These are phyloP conservation scores for Athetis lepigone DNA, from an alignment of 2,888 invertebrate species.

Conservation along the genomic window DNA sequence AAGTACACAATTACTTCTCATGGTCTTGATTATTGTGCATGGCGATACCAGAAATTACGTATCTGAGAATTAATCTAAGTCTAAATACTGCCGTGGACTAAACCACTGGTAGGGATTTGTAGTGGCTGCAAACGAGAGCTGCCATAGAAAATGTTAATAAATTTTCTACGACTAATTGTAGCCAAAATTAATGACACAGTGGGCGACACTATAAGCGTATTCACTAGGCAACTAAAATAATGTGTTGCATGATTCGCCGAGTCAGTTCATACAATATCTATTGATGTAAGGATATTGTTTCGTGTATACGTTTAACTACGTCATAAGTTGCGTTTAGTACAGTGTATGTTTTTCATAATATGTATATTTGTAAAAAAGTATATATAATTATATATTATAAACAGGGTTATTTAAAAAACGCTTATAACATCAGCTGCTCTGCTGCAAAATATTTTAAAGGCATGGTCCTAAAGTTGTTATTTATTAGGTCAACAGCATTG, in stretches of 20 bases:
- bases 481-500: no score
- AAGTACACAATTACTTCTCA: background rate
- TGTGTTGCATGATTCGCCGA: background rate
- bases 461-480: no score
- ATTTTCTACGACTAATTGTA: no score
- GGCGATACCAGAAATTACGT: constrained; percentile 16
- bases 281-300: background rate
- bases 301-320: constrained; percentile 22
- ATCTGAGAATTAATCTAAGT: constrained; percentile 16
- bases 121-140: background rate
- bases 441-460: no score
- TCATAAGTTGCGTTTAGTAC: constrained; percentile 38
- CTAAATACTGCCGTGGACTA: background rate
- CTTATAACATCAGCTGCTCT: no score
- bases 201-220: constrained; percentile 20
- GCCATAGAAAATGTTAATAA: no score
- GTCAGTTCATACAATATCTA: background rate
- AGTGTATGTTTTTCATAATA: constrained; percentile 18
- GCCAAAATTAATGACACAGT: background rate
- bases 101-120: no score
- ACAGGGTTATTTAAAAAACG: no score
- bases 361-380: no score
- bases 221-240: constrained; percentile 14
- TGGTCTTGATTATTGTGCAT: background rate
- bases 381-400: no score